Evolutionary conservation across 2,888 invertebrate species (phyloP), one percentile per base, ranked within the genome.

Genomic region (Drosophila greeni): DNA sequence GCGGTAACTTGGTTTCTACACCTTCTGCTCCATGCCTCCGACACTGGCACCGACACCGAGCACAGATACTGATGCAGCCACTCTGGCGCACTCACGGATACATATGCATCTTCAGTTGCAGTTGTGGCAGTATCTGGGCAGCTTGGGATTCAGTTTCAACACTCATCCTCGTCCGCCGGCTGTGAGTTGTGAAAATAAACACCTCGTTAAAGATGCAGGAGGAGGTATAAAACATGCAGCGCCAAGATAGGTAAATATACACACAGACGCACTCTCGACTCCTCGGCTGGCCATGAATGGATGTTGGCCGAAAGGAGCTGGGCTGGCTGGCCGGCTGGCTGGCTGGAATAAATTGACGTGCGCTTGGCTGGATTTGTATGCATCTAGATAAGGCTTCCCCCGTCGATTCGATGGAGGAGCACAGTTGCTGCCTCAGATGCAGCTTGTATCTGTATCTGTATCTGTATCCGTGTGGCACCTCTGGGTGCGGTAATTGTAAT

Each of bases 151-250:
- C 24, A 5, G 23, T 24, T 34, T 49, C 49, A 49, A 36, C 36
- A 26, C 52, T 60, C 60, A 31, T 47, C 37, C 69, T 66, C 66
- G 60, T 69, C 62, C 70, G 53, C 54, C 31, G 67, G 67, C 71
- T 75, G 82, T 72, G 81, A 85, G 84, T 85, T 86, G 85, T 85
- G 85, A 85, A 85, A 85, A 85, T 85, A 85, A 85, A 85, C 85
- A 85, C 85, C 85, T 85, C 85, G 85, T 86, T 85, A 85, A 85
- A 82, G 84, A 81, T 81, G 81, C 86, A 84, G 76, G 75, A 77
- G 84, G 75, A 75, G 81, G 83, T 85, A 81, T 84, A 80, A 84
- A 82, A 75, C 83, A 82, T 84, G 75, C 80, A 81, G 83, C 84
- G 83, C 81, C 83, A 78, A 83, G 84, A 56, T 66, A 81, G 79